phyloP scores from a whole-genome alignment of 2,113 vertebrate genomes.

The Prunella fulvescens region DNA sequence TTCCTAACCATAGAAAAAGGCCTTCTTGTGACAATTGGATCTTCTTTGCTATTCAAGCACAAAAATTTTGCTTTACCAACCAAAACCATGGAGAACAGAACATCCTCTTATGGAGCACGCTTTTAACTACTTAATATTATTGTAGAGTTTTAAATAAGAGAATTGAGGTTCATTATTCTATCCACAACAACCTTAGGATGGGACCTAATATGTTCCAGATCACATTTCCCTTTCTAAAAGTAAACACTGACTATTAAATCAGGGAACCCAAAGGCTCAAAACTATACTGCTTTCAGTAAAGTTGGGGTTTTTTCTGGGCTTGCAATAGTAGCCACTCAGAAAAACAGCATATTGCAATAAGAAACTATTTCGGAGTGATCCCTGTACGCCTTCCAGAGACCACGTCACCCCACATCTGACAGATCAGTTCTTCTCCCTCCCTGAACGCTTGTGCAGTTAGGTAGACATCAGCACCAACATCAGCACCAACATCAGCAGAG shows the following conservation, averaged over 20 bases:
- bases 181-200: background rate
- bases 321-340: accelerated
- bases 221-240: background rate
- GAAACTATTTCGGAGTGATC: background rate
- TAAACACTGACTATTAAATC: background rate
- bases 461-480: background rate
- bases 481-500: too few relatives aligned
- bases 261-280: background rate
- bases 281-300: background rate
- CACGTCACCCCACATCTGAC: accelerated
- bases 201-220: background rate
- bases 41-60: background rate
- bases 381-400: background rate
- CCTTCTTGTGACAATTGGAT: background rate
- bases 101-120: background rate
- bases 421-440: background rate
- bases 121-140: background rate
- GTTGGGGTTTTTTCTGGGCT: background rate
- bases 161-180: background rate
- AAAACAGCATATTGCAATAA: background rate
- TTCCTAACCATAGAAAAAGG: background rate
- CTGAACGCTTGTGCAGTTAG: background rate
- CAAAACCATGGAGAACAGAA: background rate
- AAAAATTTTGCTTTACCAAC: background rate
- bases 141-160: background rate